Base-by-base conservation (phyloP, 2,888 invertebrate species). In the Geotrupes spiniger region DNA sequence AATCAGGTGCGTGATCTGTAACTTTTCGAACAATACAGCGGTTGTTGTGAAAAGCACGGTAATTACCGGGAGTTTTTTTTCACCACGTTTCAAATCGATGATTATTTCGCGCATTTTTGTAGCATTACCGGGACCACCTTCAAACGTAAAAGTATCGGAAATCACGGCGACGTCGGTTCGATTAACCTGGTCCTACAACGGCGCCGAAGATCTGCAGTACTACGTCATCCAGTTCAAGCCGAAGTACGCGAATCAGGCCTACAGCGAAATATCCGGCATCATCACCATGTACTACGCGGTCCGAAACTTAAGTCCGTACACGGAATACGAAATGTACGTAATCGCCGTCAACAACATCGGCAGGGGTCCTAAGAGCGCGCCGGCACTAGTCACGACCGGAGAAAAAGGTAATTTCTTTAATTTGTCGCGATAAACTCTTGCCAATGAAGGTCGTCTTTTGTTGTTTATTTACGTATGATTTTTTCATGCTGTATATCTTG, bases 141-240 rank as follows among this genome's bases (percentile, higher is more conserved):
- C 87, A 14, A 91, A 91, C 71, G 88, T 98, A 33, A 82, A 87
- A 63, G 88, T 93, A 17, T 92, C 93, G 1, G 96, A 96, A 72
- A 89, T 97, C 60, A 94, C 95, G 2, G 91, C 96, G 4, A 91
- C 92, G 12, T 91, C 94, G 1, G 93, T 98, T 15, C 83, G 92
- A 44, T 78, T 99, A 49, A 85, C 89, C 9, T 99, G 98, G 98
- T 87, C 90, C 0, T 92, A 93, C 75, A 89, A 87, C 63, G 86
- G 87, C 9, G 83, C 89, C 1, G 90, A 91, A 66, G 93, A 94
- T 64, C 82, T 95, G n/a, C 89, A 89, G 65, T 95, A 95, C 73
- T 98, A 95, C 76, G 91, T 95, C 59, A 92, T 98, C 64, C 93
- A 94, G 74, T 96, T 95, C 80, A 95, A 95, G 72, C 93, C 93